Conservation (phyloP, 2,113 vertebrate species). For the Perognathus longimembris region DNA sequence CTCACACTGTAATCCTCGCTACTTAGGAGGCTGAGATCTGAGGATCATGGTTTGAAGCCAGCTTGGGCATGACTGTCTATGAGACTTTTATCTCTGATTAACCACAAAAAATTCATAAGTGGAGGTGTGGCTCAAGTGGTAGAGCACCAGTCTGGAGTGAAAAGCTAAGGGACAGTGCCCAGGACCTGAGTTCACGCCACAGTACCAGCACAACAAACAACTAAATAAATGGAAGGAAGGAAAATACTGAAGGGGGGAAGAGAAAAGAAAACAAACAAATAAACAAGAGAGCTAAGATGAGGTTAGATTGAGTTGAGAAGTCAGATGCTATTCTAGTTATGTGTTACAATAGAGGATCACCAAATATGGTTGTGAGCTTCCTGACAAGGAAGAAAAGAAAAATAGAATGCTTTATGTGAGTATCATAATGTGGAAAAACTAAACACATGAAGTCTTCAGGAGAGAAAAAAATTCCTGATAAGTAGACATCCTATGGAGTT, state of each 20-base stretch:
- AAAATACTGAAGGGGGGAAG: not conserved
- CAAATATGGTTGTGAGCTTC: not conserved
- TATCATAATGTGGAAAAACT: not conserved
- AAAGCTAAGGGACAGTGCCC: no score
- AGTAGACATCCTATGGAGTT: no score
- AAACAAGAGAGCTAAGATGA: not conserved
- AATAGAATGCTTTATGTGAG: not conserved
- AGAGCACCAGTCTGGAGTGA: no score
- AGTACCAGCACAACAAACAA: no score
- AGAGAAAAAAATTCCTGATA: not conserved
- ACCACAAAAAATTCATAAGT: no score
- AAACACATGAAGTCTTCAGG: slow-evolving; percentile 5
- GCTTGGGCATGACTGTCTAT: no score
- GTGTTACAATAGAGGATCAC: not conserved
- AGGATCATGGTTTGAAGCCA: no score
- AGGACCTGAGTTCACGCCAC: no score
- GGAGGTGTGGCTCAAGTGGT: no score
- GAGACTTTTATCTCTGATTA: no score
- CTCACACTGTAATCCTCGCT: no score
- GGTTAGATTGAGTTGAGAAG: not conserved
- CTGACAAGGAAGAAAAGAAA: slow-evolving; percentile 28
- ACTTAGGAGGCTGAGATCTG: no score
- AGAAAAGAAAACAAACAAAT: not conserved
- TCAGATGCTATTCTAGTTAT: not conserved
- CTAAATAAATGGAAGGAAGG: slow-evolving; percentile 27